A percentile compares a stretch with the other conserved stretches of the same genome.
These are phyloP conservation scores for Candidula unifasciata DNA, from an alignment of 2,888 invertebrate species.

Conservation along the genomic window DNA sequence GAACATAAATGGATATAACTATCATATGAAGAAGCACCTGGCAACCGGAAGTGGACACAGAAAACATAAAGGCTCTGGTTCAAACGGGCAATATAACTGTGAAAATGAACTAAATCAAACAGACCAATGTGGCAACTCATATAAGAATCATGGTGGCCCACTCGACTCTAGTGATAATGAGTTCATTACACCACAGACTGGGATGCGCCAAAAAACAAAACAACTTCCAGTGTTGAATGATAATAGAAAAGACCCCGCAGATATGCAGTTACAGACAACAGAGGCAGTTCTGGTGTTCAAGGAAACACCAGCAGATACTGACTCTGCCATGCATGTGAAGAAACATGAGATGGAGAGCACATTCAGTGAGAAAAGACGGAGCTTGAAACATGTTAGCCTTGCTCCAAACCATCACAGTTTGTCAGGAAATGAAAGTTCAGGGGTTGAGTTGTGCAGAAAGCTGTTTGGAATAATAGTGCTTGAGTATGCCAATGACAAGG, in stretches of 20 bases:
- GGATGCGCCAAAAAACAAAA: conserved; percentile 24
- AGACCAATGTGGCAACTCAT: neutral
- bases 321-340: neutral
- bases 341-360: neutral
- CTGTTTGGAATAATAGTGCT: conserved; percentile 69
- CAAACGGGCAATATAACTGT: neutral
- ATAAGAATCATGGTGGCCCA: neutral
- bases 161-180: conserved; percentile 4
- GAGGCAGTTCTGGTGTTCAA: neutral
- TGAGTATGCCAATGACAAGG: conserved; percentile 63
- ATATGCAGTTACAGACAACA: neutral
- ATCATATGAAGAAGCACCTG: too few relatives aligned
- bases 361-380: conserved; percentile 48
- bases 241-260: neutral
- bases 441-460: conserved; percentile 66
- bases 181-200: neutral
- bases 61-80: neutral
- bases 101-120: neutral
- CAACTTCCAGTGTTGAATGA: conserved; percentile 13
- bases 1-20: too few relatives aligned
- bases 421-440: conserved; percentile 56
- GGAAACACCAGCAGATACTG: neutral
- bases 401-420: conserved; percentile 53
- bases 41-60: conserved; percentile 1
- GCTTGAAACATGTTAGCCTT: conserved; percentile 59